Evolutionary conservation across 2,113 vertebrate species (phyloP).

Genomic region (Buteo buteo): DNA sequence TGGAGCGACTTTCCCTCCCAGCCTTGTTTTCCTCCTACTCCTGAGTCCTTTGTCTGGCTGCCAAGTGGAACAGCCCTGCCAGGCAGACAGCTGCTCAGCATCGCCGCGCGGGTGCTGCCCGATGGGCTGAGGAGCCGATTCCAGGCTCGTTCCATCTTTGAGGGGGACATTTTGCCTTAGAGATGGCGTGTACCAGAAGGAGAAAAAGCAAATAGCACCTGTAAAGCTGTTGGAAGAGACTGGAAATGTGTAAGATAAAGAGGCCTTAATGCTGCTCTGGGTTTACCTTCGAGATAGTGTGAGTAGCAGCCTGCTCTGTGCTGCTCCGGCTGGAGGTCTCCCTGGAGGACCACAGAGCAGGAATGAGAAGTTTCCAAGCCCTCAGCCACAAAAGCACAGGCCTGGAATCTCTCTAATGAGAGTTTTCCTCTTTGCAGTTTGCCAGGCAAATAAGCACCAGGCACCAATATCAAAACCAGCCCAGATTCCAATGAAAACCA

Average conservation of each 20-base stretch:
- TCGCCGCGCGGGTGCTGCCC: conserved; percentile 30
- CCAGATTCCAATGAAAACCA: conserved; percentile 34
- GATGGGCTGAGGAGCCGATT: neutral
- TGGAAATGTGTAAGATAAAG: neutral
- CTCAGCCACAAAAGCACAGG: conserved; percentile 30
- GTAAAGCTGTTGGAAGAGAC: neutral
- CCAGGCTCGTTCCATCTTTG: conserved; percentile 20
- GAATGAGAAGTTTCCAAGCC: conserved; percentile 49
- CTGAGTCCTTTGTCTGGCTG: conserved; percentile 55
- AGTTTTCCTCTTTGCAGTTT: conserved; percentile 36
- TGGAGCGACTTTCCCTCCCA: conserved; percentile 47
- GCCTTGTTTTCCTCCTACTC: conserved; percentile 55
- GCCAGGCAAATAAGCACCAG: conserved; percentile 45
- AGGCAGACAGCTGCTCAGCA: conserved; percentile 55
- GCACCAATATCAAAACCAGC: conserved; percentile 47
- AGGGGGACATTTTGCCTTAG: neutral
- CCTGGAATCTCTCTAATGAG: conserved; percentile 43
- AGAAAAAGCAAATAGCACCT: neutral
- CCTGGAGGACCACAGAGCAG: neutral
- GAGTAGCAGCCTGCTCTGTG: neutral
- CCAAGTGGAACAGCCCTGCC: conserved; percentile 52
- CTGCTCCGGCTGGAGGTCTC: conserved; percentile 7
- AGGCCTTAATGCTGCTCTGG: neutral
- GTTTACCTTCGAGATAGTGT: neutral
- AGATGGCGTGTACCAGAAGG: neutral